These are phyloP conservation scores for Orchesella flavescens DNA, from an alignment of 2,888 invertebrate genomes.

Conservation along the genomic window DNA sequence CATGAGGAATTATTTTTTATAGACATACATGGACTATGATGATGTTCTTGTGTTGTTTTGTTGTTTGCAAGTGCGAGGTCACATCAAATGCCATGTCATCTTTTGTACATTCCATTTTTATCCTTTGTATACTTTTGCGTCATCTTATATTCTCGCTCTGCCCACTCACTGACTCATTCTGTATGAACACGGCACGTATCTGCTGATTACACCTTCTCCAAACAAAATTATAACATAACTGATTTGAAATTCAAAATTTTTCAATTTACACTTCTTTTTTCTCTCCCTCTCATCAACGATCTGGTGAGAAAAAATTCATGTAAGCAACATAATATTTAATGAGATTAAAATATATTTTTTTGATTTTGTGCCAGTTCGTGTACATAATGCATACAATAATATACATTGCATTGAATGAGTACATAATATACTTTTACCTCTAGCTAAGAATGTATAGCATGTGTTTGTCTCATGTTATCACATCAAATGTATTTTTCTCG, in stretches of 20 bases:
- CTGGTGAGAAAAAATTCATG: constrained; percentile 6
- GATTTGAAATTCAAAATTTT: constrained; percentile 52
- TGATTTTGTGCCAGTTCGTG: not conserved
- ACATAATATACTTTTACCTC: too few species aligned
- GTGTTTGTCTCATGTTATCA: constrained; percentile 20
- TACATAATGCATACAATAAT: not conserved
- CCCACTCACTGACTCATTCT: too few species aligned
- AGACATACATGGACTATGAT: not conserved
- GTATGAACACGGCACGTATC: not conserved
- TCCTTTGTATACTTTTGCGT: not conserved
- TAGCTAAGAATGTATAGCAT: not conserved
- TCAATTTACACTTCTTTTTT: constrained; percentile 47
- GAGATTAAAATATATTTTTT: constrained; percentile 10
- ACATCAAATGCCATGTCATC: not conserved
- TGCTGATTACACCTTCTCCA: constrained; percentile 32
- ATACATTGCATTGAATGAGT: constrained; percentile 23
- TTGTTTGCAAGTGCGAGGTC: not conserved
- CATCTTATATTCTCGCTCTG: too few species aligned
- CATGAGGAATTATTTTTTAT: not conserved
- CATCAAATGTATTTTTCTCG: constrained; percentile 21
- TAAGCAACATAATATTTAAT: constrained; percentile 30
- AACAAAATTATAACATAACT: constrained; percentile 27
- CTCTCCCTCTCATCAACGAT: not conserved
- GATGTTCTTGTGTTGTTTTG: not conserved
- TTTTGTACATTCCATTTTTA: not conserved